phyloP scores from a whole-genome alignment of 2,888 invertebrate genomes.

The Boloria selene region DNA sequence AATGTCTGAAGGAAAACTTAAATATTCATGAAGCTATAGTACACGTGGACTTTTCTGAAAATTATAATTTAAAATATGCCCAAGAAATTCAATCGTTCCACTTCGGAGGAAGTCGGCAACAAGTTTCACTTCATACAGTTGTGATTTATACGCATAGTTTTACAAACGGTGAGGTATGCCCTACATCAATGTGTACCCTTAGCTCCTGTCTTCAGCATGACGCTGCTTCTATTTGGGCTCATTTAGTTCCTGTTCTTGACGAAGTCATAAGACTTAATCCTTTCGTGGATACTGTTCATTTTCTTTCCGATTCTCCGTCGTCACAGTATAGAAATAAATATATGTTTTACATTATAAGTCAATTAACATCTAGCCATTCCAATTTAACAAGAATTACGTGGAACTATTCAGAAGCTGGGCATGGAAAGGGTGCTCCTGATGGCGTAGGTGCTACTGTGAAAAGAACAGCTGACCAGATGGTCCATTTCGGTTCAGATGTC shows the following conservation, averaged over 20 bases:
- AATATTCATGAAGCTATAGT: constrained; percentile 30
- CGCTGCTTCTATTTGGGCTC: constrained; percentile 35
- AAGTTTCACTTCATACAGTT: constrained; percentile 41
- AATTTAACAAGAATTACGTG: constrained; percentile 26
- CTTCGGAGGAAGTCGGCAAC: constrained; percentile 41
- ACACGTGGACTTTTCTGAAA: constrained; percentile 44
- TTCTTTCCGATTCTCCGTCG: constrained; percentile 25
- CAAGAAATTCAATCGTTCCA: constrained; percentile 42
- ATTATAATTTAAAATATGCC: constrained; percentile 41
- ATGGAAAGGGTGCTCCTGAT: constrained; percentile 42
- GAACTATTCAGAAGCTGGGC: constrained; percentile 38
- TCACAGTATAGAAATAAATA: constrained; percentile 29
- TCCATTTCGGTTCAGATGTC: constrained; percentile 32
- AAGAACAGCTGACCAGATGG: constrained; percentile 36
- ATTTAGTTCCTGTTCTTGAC: constrained; percentile 27
- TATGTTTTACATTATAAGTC: constrained; percentile 31
- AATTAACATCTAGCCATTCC: too few species aligned
- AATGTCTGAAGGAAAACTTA: constrained; percentile 22
- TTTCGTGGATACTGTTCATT: constrained; percentile 26
- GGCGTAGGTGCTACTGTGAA: constrained; percentile 37
- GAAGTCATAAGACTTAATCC: constrained; percentile 27
- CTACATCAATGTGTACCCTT: constrained; percentile 36
- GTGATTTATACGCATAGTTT: constrained; percentile 39
- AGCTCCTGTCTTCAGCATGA: constrained; percentile 37
- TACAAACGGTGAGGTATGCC: constrained; percentile 26